Evolutionary conservation across 2,797 vertebrate genomes (phyloP).

Genomic region (Macropodus opercularis): DNA sequence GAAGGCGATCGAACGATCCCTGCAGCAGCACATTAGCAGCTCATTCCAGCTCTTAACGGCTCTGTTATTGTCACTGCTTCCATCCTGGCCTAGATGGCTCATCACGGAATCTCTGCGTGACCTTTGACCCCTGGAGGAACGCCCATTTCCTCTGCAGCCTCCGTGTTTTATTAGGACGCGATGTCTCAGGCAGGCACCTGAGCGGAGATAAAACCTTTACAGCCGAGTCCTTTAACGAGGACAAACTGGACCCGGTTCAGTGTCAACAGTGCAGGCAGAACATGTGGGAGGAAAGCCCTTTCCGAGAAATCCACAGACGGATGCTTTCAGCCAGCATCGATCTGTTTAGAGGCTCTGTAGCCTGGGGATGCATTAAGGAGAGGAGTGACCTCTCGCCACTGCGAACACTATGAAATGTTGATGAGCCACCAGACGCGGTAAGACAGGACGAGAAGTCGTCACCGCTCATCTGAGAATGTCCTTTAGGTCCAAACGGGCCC

Average conservation of each 20-base stretch:
- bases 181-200: too few species aligned
- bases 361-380: conserved; percentile 56
- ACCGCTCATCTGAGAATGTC: too few species aligned
- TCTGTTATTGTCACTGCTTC: conserved; percentile 48
- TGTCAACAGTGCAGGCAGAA: conserved; percentile 1
- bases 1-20: conserved; percentile 32
- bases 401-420: conserved; percentile 18
- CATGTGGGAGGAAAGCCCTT: conserved; percentile 23
- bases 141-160: too few species aligned
- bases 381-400: conserved; percentile 29
- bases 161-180: too few species aligned
- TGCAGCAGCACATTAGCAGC: conserved; percentile 42
- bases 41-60: conserved; percentile 38
- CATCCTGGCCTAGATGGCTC: conserved; percentile 13
- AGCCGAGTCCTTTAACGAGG: neutral
- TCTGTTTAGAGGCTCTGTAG: conserved; percentile 38
- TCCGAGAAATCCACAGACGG: conserved; percentile 17
- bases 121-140: conserved; percentile 6
- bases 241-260: conserved; percentile 11
- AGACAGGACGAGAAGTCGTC: neutral
- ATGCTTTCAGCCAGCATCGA: conserved; percentile 57
- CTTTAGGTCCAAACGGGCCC: too few species aligned
- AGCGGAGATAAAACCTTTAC: too few species aligned
- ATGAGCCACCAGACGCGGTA: conserved; percentile 6
- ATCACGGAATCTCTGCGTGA: conserved; percentile 62